phyloP scores from a whole-genome alignment of 2,113 vertebrate genomes.

The Corvus moneduloides region DNA sequence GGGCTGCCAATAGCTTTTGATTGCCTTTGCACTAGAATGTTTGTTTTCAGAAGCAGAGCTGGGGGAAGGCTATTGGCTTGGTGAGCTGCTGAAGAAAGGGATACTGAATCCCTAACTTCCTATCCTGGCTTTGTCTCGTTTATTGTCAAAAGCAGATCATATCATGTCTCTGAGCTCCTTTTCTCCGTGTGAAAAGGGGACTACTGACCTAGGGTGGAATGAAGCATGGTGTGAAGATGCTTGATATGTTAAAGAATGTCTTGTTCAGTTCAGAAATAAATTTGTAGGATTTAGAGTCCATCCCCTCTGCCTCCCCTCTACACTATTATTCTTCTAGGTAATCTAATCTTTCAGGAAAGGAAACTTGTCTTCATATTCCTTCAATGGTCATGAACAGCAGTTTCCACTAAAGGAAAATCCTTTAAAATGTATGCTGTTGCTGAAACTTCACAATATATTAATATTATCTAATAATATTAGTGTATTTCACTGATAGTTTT shows the following conservation, averaged over 20 bases:
- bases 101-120: neutral
- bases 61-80: neutral
- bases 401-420: neutral
- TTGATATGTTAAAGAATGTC: neutral
- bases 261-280: neutral
- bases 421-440: neutral
- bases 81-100: neutral
- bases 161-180: neutral
- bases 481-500: neutral
- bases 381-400: neutral
- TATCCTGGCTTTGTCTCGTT: neutral
- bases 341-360: neutral
- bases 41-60: neutral
- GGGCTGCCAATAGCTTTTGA: neutral
- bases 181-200: neutral
- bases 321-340: neutral
- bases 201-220: neutral
- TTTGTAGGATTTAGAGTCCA: neutral
- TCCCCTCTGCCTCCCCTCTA: neutral
- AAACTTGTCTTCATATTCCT: neutral
- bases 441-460: neutral
- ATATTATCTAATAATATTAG: neutral
- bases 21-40: neutral
- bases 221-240: neutral
- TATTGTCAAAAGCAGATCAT: neutral